Base-by-base conservation (phyloP, 2,888 invertebrate genomes). In the Andrena haemorrhoa region DNA sequence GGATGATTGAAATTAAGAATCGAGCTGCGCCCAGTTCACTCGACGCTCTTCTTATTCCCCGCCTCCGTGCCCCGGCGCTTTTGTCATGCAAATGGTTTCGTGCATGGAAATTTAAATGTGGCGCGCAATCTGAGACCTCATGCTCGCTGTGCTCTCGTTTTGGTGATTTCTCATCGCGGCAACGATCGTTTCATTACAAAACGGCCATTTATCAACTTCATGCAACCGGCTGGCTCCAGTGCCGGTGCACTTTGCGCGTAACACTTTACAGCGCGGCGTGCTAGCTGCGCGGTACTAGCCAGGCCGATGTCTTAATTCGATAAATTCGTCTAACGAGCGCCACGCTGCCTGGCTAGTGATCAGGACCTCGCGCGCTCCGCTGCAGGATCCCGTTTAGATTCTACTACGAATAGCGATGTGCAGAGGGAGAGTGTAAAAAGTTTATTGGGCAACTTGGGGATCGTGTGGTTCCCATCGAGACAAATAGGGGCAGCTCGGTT, bases 251-350 rank as follows among this genome's bases (percentile, higher is more conserved):
- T 83, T 79, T 79, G 4, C 75, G 64, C 64, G 47, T 60, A 75
- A 77, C 60, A 61, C 79, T 84, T 76, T 76, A 74, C 73, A 66
- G 63, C 75, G 81, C 56, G 70, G 76, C 76, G 76, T 61, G 73
- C 26, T 20, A 20, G 20, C 53, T 23, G 31, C 8, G 35, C 33
- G 35, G 20, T 49, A 16, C 41, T 41, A 77, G 68, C 60, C 41
- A 74, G 26, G 35, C 5, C 72, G 71, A 69, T 68, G 68, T 84
- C 79, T 85, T 81, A 84, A 85, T 75, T 81, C 77, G 76, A 85
- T 81, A 84, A 84, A 81, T 81, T 84, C 60, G 70, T 76, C 68
- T 41, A 70, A 75, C 64, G 70, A 73, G 70, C 84, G 61, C 31
- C 51, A 1, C 20, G 16, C 8, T 33, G 47, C 31, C 49, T 26